phyloP scores from a whole-genome alignment of 1,140 invertebrate genomes.

The Pachypeltis micranthus region DNA sequence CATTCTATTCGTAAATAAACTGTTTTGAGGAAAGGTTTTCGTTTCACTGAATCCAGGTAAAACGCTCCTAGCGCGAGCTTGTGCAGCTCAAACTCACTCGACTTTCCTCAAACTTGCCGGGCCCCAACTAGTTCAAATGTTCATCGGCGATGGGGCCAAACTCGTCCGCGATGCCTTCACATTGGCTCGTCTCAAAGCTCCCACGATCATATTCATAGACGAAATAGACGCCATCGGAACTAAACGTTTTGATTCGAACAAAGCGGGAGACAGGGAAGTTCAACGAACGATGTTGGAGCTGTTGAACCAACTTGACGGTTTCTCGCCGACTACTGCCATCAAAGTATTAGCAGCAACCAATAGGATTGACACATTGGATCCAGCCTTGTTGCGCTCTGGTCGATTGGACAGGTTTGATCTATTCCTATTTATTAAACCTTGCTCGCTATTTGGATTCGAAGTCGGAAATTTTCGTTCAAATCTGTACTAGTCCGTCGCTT shows the following conservation, averaged over 20 bases:
- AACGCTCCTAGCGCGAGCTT: slow-evolving; percentile 83
- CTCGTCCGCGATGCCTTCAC: slow-evolving; percentile 37
- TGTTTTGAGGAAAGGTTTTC: no score
- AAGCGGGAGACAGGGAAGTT: slow-evolving; percentile 22
- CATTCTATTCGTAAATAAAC: no score
- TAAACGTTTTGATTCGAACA: slow-evolving; percentile 18
- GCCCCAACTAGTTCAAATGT: slow-evolving; percentile 97
- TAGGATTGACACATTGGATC: slow-evolving; percentile 45
- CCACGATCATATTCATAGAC: slow-evolving; percentile 25
- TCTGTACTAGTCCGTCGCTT: no score
- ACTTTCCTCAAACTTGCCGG: slow-evolving; percentile 92
- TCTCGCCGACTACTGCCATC: slow-evolving; percentile 33
- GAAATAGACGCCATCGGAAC: slow-evolving; percentile 27
- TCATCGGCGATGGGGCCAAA: slow-evolving; percentile 95
- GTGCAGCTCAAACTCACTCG: slow-evolving; percentile 96
- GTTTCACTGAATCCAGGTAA: slow-evolving; percentile 41
- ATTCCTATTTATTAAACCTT: no score
- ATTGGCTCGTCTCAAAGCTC: slow-evolving; percentile 20
- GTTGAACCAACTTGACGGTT: slow-evolving; percentile 29
- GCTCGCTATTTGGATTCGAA: no score
- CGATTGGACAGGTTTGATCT: slow-evolving; percentile 40
- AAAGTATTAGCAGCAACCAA: slow-evolving; percentile 51
- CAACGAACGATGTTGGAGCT: slow-evolving; percentile 30
- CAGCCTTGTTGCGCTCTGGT: slow-evolving; percentile 44
- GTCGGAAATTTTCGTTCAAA: no score